These are phyloP conservation scores for Drosophila eohydei DNA, from an alignment of 2,888 invertebrate genomes.

Conservation along the genomic window DNA sequence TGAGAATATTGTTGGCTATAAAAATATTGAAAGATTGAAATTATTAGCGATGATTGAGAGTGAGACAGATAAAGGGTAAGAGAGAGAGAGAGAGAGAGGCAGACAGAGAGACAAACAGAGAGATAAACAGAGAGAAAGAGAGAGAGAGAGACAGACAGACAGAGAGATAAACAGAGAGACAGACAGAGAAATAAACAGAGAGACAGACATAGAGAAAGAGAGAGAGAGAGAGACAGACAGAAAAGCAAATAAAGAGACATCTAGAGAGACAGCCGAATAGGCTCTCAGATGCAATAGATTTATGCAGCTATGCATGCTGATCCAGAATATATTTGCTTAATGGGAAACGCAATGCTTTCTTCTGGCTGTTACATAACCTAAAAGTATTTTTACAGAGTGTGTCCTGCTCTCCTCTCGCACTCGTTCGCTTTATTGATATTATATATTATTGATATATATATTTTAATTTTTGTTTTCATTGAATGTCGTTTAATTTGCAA, in stretches of 20 bases:
- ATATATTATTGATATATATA: too few species aligned
- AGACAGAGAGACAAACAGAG: neutral
- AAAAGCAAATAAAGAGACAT: too few species aligned
- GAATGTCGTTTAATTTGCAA: slow-evolving; percentile 49
- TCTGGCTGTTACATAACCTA: neutral
- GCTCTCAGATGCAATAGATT: neutral
- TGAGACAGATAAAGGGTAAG: too few species aligned
- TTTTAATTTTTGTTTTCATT: slow-evolving; percentile 6
- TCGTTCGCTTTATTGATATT: neutral
- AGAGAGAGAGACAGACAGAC: neutral
- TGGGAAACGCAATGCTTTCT: neutral
- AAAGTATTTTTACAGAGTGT: neutral
- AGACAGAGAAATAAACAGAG: neutral
- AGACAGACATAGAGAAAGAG: neutral
- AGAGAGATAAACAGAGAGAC: neutral
- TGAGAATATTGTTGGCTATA: too few species aligned
- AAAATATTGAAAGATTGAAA: too few species aligned
- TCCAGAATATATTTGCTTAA: neutral
- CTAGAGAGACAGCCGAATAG: neutral
- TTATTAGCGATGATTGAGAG: too few species aligned
- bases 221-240: neutral
- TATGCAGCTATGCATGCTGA: neutral
- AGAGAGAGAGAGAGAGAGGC: neutral
- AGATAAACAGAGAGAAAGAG: neutral
- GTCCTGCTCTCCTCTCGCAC: too few species aligned